Evolutionary conservation across 92 coral and sea anemone species (phyloP).

Genomic region (Zoanthus sociatus): DNA sequence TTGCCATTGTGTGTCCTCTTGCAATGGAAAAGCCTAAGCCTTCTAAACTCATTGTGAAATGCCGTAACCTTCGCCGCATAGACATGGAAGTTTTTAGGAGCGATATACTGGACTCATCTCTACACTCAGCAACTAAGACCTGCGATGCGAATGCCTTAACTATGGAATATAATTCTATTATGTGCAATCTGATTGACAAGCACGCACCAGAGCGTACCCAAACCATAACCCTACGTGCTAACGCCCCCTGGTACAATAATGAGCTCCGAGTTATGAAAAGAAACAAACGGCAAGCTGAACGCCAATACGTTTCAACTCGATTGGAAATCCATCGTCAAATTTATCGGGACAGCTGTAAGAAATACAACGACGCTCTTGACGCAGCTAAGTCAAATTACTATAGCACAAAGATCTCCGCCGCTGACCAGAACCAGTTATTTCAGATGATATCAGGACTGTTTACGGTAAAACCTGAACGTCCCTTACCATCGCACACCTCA

Average conservation of each 20-base stretch:
- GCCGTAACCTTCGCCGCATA: slow-evolving; percentile 46
- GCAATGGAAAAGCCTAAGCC: slow-evolving; percentile 48
- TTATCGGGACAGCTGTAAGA: slow-evolving; percentile 14
- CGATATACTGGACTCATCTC: slow-evolving; percentile 32
- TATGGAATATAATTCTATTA: slow-evolving; percentile 27
- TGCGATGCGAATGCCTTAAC: slow-evolving; percentile 18
- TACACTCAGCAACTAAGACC: slow-evolving; percentile 2
- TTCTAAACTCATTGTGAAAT: slow-evolving; percentile 21
- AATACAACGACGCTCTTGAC: slow-evolving; percentile 8
- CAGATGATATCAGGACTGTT: slow-evolving; percentile 51
- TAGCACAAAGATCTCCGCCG: slow-evolving; percentile 10
- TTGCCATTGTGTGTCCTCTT: slow-evolving; percentile 34
- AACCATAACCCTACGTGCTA: slow-evolving; percentile 37
- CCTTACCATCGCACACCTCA: slow-evolving; percentile 40
- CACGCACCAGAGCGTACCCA: slow-evolving; percentile 46
- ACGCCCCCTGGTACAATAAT: slow-evolving; percentile 36
- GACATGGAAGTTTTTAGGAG: slow-evolving; percentile 22
- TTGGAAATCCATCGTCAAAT: slow-evolving; percentile 22
- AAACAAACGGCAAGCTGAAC: slow-evolving; percentile 26
- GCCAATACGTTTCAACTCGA: slow-evolving; percentile 2
- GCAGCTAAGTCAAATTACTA: slow-evolving; percentile 16
- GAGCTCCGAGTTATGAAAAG: slow-evolving; percentile 30
- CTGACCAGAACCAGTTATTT: slow-evolving; percentile 39
- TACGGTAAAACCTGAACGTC: slow-evolving; percentile 32
- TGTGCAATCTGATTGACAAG: slow-evolving; percentile 36